Conservation (phyloP, 2,113 vertebrate species). For the Ceratotherium simum region DNA sequence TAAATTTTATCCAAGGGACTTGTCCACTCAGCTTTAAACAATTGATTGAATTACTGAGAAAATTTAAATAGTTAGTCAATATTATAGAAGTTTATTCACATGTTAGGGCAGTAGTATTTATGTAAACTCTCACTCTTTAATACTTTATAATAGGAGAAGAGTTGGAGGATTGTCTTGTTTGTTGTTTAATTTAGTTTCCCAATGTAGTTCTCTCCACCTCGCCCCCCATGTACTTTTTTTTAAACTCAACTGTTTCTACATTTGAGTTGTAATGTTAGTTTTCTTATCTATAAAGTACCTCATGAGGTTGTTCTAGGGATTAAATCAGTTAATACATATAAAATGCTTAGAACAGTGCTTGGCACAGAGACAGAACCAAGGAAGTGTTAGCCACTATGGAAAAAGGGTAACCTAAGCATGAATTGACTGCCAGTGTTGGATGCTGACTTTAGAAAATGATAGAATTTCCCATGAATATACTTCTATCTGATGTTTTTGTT, state of each 20-base stretch:
- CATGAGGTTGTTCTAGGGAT: background rate
- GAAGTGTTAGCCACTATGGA: background rate
- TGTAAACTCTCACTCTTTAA: background rate
- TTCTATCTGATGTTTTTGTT: constrained; percentile 38
- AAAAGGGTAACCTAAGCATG: background rate
- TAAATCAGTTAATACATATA: constrained; percentile 8
- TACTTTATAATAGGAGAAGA: background rate
- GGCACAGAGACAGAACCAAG: background rate
- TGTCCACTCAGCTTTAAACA: constrained; percentile 42
- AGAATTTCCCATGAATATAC: constrained; percentile 1
- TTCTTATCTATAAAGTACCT: constrained; percentile 45
- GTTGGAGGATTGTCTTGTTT: background rate
- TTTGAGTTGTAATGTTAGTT: background rate
- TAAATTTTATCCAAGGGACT: constrained; percentile 50
- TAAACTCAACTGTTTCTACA: background rate
- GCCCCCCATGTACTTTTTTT: background rate
- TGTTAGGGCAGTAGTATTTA: background rate
- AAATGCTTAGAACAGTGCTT: constrained; percentile 40
- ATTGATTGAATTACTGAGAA: constrained; percentile 32
- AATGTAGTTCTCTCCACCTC: background rate
- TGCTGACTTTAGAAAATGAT: constrained; percentile 55
- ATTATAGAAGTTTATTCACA: background rate
- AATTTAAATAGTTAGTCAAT: background rate
- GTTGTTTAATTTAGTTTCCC: constrained; percentile 20
- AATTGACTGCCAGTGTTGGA: background rate